Conservation (phyloP, 2,113 vertebrate species). For the rabbit (Oryctolagus cuniculus) region DNA sequence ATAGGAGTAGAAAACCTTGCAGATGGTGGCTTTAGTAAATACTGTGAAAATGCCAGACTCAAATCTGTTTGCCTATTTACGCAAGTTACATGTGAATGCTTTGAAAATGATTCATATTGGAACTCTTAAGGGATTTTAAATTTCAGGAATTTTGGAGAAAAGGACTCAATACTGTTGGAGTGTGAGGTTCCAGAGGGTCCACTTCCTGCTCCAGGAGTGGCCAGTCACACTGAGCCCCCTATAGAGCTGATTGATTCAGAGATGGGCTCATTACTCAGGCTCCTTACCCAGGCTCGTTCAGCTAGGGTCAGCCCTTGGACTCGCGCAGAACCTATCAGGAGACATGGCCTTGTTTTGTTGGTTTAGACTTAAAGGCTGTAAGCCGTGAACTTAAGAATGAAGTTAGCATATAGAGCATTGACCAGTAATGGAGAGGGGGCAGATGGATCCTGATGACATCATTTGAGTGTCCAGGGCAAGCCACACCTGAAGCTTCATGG, state of each 20-base stretch:
- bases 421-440: not conserved
- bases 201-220: not conserved
- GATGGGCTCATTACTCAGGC: not conserved
- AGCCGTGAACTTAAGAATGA: not conserved
- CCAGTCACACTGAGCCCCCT: not conserved
- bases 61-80: slow-evolving; percentile 38
- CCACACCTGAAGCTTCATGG: not conserved
- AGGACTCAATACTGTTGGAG: not conserved
- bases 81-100: not conserved
- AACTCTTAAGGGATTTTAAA: not conserved
- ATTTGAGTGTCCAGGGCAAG: not conserved
- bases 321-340: not conserved
- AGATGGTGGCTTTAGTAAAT: slow-evolving; percentile 76
- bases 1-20: slow-evolving; percentile 47
- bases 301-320: not conserved
- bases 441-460: not conserved
- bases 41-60: slow-evolving; percentile 71
- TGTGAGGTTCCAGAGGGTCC: not conserved
- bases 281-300: not conserved
- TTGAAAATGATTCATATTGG: slow-evolving; percentile 9
- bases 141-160: slow-evolving; percentile 48
- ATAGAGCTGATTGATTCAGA: not conserved
- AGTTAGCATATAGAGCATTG: not conserved
- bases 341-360: not conserved
- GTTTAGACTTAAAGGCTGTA: not conserved